These are phyloP conservation scores for Andrena flavipes DNA, from an alignment of 2,888 invertebrate species.

Conservation along the genomic window DNA sequence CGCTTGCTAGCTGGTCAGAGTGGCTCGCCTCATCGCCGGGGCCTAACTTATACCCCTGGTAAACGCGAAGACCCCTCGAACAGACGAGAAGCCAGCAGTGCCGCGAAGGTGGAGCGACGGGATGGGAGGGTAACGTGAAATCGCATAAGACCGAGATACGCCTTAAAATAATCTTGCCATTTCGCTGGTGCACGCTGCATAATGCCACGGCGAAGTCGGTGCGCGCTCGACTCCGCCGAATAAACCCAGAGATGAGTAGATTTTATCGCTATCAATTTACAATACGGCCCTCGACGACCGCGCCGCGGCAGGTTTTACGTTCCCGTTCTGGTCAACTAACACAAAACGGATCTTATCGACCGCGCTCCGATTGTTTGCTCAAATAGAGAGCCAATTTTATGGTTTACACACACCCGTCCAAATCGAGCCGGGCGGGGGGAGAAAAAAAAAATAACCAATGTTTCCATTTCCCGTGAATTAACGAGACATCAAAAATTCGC, in stretches of 20 bases:
- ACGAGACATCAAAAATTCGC: slow-evolving; percentile 2
- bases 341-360: slow-evolving; percentile 68
- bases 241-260: slow-evolving; percentile 70
- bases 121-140: slow-evolving; percentile 51
- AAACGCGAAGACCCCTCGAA: slow-evolving; percentile 38
- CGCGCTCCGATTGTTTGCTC: slow-evolving; percentile 65
- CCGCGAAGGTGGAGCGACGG: slow-evolving; percentile 3
- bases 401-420: slow-evolving; percentile 44
- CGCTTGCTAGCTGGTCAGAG: slow-evolving; percentile 5
- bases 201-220: slow-evolving; percentile 26
- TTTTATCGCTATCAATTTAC: slow-evolving; percentile 74
- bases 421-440: not conserved
- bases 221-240: slow-evolving; percentile 44
- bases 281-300: slow-evolving; percentile 55
- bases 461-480: slow-evolving; percentile 50
- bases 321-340: slow-evolving; percentile 62
- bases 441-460: slow-evolving; percentile 8
- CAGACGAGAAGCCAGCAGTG: slow-evolving; percentile 10
- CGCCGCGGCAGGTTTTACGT: slow-evolving; percentile 61
- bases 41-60: slow-evolving; percentile 45
- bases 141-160: slow-evolving; percentile 64
- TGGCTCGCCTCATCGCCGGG: slow-evolving; percentile 22
- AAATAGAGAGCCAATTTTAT: slow-evolving; percentile 63
- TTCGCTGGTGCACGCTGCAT: slow-evolving; percentile 64
- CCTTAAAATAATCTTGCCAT: slow-evolving; percentile 73